Evolutionary conservation across 2,797 vertebrate species (phyloP).

Genomic region (Lates japonicus): DNA sequence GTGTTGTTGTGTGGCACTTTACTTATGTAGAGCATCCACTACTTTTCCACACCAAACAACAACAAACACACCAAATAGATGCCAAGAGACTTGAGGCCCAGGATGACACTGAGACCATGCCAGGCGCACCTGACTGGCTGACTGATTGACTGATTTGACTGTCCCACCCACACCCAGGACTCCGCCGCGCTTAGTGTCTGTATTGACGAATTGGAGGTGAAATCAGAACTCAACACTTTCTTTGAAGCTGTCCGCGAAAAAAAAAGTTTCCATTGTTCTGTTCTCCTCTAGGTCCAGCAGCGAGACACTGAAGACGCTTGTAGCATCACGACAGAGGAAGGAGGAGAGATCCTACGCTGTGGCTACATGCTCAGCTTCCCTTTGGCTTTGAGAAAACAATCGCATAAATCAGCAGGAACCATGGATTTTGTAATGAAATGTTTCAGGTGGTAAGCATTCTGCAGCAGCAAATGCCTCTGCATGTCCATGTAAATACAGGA

Average conservation of each 20-base stretch:
- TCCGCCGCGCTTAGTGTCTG: not conserved
- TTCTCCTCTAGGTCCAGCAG: constrained; percentile 39
- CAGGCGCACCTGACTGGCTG: no score
- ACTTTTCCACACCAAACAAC: no score
- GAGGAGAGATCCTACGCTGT: constrained; percentile 41
- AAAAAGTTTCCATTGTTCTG: not conserved
- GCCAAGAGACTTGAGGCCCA: no score
- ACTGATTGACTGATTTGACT: no score
- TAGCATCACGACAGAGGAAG: constrained; percentile 13
- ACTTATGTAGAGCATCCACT: no score
- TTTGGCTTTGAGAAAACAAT: constrained; percentile 73
- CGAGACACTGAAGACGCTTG: constrained; percentile 31
- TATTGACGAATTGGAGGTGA: not conserved
- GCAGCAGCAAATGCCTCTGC: not conserved
- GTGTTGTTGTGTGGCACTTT: no score
- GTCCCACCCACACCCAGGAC: no score
- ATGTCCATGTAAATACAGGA: not conserved
- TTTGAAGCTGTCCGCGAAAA: not conserved
- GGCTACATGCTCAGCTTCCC: constrained; percentile 86
- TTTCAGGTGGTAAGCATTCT: constrained; percentile 92
- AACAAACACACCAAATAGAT: no score
- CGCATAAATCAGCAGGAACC: constrained; percentile 70
- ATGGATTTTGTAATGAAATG: constrained; percentile 99
- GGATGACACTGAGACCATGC: no score
- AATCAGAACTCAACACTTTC: not conserved